phyloP scores from a whole-genome alignment of 2,797 vertebrate species.

The Myripristis jacobus region DNA sequence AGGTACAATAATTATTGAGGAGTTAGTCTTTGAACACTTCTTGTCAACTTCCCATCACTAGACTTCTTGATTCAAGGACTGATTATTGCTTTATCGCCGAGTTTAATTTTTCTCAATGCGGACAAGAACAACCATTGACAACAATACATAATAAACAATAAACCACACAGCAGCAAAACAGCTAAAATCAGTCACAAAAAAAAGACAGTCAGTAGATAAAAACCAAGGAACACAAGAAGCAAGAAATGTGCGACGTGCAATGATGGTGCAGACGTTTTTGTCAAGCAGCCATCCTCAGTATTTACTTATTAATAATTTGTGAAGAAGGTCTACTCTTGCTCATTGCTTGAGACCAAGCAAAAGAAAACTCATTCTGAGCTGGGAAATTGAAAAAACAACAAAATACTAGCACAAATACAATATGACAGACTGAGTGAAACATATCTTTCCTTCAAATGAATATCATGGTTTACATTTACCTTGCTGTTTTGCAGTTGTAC shows the following conservation, averaged over 20 bases:
- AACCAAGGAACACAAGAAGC: too few species aligned
- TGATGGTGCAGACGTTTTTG: background rate
- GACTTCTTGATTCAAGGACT: too few species aligned
- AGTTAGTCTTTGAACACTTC: too few species aligned
- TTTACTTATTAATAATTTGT: background rate
- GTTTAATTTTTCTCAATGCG: too few species aligned
- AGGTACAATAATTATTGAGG: background rate
- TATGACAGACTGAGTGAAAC: background rate
- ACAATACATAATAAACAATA: too few species aligned
- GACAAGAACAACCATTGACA: too few species aligned
- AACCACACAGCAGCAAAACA: too few species aligned
- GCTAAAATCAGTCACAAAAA: too few species aligned
- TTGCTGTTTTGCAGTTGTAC: constrained; percentile 22
- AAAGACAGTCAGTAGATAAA: too few species aligned
- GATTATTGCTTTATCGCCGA: too few species aligned
- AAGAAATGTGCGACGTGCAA: background rate
- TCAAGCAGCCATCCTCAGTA: background rate
- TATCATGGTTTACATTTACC: background rate
- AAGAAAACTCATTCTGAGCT: background rate
- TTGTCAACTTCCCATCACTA: too few species aligned
- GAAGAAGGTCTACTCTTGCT: background rate
- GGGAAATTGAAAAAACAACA: background rate
- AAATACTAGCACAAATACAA: background rate
- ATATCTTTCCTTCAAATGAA: constrained; percentile 3
- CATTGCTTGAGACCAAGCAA: constrained; percentile 6